Conservation (phyloP, 2,797 vertebrate species). For the Hemitrygon akajei region DNA sequence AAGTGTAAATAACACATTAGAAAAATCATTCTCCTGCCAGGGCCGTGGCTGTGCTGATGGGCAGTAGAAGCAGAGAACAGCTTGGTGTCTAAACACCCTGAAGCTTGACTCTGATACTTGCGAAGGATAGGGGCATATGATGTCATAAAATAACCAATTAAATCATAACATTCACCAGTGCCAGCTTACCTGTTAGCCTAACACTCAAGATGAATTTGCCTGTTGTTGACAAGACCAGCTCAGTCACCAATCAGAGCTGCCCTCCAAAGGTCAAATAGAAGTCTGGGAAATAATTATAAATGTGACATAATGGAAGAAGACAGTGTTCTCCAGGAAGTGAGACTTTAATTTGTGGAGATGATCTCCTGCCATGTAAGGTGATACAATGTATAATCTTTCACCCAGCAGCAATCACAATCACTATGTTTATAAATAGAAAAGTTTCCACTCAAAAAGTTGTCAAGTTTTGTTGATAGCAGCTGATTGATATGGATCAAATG, state of each 20-base stretch:
- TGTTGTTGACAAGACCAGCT: background rate
- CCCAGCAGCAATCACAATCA: background rate
- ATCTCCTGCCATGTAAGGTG: background rate
- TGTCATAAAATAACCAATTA: background rate
- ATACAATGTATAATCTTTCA: background rate
- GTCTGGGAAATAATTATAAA: background rate
- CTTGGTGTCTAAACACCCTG: background rate
- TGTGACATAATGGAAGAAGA: background rate
- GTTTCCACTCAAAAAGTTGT: background rate
- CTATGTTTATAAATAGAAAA: background rate
- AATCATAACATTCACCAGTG: background rate
- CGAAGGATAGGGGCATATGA: background rate
- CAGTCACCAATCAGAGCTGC: conserved; percentile 2
- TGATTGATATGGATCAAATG: background rate
- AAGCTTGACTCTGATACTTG: background rate
- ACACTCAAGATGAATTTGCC: background rate
- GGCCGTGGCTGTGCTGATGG: too few species aligned
- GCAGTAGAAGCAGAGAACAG: background rate
- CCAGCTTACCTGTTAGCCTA: background rate
- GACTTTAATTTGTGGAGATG: background rate
- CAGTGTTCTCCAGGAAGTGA: background rate
- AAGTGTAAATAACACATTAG: background rate
- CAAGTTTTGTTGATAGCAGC: background rate
- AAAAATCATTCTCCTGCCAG: background rate
- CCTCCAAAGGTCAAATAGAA: background rate